Base-by-base conservation (phyloP, 2,797 vertebrate species). In the Cyprinella venusta region DNA sequence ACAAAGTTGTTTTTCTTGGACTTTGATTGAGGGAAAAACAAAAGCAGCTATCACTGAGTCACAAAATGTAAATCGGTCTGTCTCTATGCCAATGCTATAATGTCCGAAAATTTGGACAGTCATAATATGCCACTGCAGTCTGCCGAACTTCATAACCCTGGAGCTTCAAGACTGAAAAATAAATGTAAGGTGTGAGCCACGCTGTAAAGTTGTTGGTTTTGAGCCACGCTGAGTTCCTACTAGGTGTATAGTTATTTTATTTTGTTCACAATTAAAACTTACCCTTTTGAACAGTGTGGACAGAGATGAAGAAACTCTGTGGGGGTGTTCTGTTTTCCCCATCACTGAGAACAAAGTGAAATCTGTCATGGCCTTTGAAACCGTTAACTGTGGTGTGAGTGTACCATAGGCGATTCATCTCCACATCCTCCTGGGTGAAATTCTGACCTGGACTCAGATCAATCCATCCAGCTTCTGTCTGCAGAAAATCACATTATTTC, bases 391-490 rank as follows among this genome's bases (percentile, higher is more conserved):
- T 2, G 0, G 76, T 85, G 90, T 94, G 93, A 8, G 86, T 82
- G 82, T 95, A 96, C 76, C 89, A 93, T 64, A 95, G 74, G 5
- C 89, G 90, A 88, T 94, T 95, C 90, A 94, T 90, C 83, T 94
- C 94, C 74, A 93, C 93, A 13, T 93, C 89, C 0, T 94, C 91
- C 90, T 89, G 90, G 4, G 91, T 94, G 84, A 95, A 95, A 89
- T 94, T 95, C 90, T 92, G 93, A 85, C 86, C 91, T 4, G 91
- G 74, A 6, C 77, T 89, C 70, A 96, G 87, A n/a, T 86, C 85
- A 2, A n/a, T 78, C 92, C 91, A 94, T 12, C 88, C 91, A 2
- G 56, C 67, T 10, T 72, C 84, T 1, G 63, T 88, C 94, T 95
- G 89, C 16, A 70, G 26, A 21, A 65, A 52, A 38, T 12, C 33